Percentiles rank a stretch among this genome's conserved stretches.
phyloP scores from a whole-genome alignment of 2,888 invertebrate species.

The Escarpia spicata region DNA sequence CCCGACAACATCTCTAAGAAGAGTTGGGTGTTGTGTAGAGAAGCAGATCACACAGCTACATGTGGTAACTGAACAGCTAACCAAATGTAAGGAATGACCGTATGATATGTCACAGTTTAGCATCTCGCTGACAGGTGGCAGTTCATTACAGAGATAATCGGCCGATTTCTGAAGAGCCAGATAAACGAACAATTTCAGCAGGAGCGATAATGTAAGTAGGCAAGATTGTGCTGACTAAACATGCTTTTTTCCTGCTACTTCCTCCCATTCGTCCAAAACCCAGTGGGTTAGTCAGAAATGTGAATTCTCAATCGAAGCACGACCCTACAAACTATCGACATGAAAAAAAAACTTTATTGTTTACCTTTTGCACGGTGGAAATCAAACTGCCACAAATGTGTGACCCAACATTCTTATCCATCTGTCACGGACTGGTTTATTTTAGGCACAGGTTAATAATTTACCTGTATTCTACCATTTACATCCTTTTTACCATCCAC shows the following conservation, averaged over 20 bases:
- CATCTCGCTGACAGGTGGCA: slow-evolving; percentile 9
- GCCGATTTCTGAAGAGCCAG: neutral
- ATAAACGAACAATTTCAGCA: neutral
- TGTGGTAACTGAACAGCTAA: neutral
- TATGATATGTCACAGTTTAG: neutral
- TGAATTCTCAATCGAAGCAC: neutral
- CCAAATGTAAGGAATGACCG: neutral
- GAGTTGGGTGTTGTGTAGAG: too few species aligned
- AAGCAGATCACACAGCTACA: neutral
- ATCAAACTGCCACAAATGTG: neutral
- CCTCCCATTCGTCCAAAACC: neutral
- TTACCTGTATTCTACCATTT: neutral
- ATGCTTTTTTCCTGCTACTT: neutral
- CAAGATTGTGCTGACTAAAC: neutral
- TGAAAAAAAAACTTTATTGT: neutral
- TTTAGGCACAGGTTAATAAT: neutral
- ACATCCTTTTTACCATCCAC: neutral
- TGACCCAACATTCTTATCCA: neutral
- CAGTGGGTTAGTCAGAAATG: neutral
- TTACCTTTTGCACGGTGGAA: neutral
- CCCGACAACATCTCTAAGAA: neutral
- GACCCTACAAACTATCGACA: neutral
- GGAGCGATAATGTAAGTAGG: neutral
- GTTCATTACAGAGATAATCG: neutral
- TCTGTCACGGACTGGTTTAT: neutral